phyloP scores from a whole-genome alignment of 2,113 vertebrate genomes.

The Hucho hucho region DNA sequence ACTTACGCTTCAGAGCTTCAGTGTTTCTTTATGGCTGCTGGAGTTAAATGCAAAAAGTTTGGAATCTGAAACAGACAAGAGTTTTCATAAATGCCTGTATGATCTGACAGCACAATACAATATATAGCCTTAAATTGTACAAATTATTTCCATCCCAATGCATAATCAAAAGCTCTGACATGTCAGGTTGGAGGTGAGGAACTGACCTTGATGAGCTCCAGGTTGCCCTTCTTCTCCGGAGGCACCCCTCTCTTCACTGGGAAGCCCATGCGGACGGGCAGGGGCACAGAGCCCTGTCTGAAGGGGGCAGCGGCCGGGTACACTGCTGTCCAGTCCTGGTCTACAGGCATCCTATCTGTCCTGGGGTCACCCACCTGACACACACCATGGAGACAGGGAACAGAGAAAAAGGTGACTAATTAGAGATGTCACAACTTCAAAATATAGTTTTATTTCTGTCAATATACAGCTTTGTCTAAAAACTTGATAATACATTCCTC shows the following conservation, averaged over 20 bases:
- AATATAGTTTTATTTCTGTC: not conserved
- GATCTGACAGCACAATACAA: not conserved
- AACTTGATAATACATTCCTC: not conserved
- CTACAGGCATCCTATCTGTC: constrained; percentile 81
- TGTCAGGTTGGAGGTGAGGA: not conserved
- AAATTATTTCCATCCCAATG: not conserved
- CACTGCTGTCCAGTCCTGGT: constrained; percentile 93
- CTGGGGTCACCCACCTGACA: constrained; percentile 75
- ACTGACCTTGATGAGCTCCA: constrained; percentile 93
- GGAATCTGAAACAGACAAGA: constrained; percentile 82
- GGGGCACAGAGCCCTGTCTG: constrained; percentile 79
- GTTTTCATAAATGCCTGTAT: not conserved
- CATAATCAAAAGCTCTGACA: too few species aligned
- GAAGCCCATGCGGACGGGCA: constrained; percentile 93
- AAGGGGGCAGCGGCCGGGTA: constrained; percentile 87
- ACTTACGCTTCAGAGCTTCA: constrained; percentile 70
- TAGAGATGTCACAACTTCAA: not conserved
- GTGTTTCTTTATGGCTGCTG: constrained; percentile 90
- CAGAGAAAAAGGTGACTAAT: not conserved
- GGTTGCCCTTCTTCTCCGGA: constrained; percentile 86
- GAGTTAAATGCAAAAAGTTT: constrained; percentile 96
- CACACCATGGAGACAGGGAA: not conserved
- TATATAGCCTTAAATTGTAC: too few species aligned
- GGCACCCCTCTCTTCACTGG: constrained; percentile 83
- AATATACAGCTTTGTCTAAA: not conserved